phyloP scores from a whole-genome alignment of 1,140 invertebrate species.

The Anoplolepis gracilipes region DNA sequence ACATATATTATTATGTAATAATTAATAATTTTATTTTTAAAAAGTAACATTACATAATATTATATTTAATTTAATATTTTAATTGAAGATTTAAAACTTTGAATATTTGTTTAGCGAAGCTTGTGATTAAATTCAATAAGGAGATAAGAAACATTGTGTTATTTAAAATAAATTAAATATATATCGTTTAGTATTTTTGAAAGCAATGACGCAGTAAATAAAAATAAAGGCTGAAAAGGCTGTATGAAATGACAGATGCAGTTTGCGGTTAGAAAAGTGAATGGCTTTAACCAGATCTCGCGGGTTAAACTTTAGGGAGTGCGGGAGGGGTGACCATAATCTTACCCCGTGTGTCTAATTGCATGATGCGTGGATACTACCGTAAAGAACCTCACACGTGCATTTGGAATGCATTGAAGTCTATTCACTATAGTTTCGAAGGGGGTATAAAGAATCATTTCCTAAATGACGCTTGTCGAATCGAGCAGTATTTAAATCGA shows the following conservation, averaged over 20 bases:
- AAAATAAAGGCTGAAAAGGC: not conserved
- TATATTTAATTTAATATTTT: no score
- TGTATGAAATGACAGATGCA: conserved; percentile 28
- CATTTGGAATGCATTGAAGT: conserved; percentile 79
- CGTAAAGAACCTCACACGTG: conserved; percentile 78
- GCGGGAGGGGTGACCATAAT: conserved; percentile 60
- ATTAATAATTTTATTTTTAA: no score
- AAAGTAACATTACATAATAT: no score
- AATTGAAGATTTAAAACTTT: not conserved
- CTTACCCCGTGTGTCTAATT: conserved; percentile 75
- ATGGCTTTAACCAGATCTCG: not conserved
- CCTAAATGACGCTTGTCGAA: conserved; percentile 79
- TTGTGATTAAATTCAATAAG: not conserved
- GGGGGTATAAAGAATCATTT: conserved; percentile 66
- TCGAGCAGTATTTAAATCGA: conserved; percentile 79
- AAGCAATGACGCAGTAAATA: conserved; percentile 8
- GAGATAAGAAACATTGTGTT: not conserved
- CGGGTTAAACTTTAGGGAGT: not conserved
- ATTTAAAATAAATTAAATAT: not conserved
- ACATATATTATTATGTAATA: no score
- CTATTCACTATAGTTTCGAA: conserved; percentile 68
- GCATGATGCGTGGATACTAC: conserved; percentile 76
- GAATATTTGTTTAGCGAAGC: not conserved
- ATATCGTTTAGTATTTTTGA: conserved; percentile 23
- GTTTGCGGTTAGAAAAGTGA: conserved; percentile 43